A percentile compares a stretch with the other conserved stretches of the same genome.
These are phyloP conservation scores for Ophthalmolycus amberensis DNA, from an alignment of 2,113 vertebrate species.

Conservation along the genomic window DNA sequence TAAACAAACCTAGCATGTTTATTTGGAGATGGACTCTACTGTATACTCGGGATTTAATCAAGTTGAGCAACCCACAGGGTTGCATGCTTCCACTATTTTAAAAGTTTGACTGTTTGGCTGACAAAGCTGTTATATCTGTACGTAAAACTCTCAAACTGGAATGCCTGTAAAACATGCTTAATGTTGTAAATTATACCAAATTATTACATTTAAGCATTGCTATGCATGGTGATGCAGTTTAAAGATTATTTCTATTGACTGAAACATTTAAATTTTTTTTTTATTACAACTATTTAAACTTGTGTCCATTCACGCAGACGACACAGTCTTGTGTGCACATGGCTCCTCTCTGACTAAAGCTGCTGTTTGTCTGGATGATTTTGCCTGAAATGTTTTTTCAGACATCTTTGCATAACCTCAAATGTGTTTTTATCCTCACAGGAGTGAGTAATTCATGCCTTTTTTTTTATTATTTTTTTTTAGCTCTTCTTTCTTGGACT, in stretches of 20 bases:
- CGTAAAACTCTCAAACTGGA: background rate
- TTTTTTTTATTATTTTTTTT: background rate
- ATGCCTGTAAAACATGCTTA: background rate
- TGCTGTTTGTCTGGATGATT: background rate
- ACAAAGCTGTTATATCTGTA: background rate
- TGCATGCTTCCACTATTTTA: background rate
- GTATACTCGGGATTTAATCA: background rate
- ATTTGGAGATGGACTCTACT: background rate
- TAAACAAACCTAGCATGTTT: background rate
- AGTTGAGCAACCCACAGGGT: background rate
- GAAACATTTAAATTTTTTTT: too few relatives aligned
- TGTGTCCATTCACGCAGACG: conserved; percentile 19
- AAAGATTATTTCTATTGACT: background rate
- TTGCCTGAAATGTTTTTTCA: background rate
- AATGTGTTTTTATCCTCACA: background rate
- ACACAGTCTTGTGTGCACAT: background rate
- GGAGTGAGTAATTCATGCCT: background rate
- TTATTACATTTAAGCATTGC: background rate
- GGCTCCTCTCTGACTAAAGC: background rate
- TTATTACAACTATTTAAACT: background rate
- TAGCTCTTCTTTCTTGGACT: background rate
- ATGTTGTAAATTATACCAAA: background rate
- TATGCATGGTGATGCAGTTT: background rate
- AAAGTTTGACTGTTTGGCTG: background rate
- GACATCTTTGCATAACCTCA: background rate